phyloP scores from a whole-genome alignment of 1,140 invertebrate genomes.

The Planococcus citri region DNA sequence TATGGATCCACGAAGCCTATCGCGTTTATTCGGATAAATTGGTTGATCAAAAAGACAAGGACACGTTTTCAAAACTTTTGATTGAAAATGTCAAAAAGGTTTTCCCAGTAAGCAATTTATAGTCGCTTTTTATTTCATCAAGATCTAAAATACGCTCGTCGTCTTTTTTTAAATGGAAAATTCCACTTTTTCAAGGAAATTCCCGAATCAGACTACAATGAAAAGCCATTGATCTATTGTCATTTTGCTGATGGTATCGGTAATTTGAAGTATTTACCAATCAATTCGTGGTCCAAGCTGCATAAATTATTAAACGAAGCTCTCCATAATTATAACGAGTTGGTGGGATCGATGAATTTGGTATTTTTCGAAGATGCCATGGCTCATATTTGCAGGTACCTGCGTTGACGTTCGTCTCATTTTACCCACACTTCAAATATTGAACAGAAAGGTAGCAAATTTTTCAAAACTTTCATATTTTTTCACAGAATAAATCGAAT shows the following conservation, averaged over 20 bases:
- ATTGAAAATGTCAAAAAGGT: slow-evolving; percentile 69
- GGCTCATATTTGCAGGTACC: slow-evolving; percentile 64
- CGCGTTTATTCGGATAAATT: slow-evolving; percentile 86
- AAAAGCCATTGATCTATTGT: slow-evolving; percentile 67
- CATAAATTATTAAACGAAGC: slow-evolving; percentile 67
- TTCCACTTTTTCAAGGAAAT: slow-evolving; percentile 39
- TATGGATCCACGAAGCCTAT: slow-evolving; percentile 81
- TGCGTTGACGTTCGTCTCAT: too few species aligned
- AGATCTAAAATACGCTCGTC: too few species aligned
- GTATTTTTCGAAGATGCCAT: slow-evolving; percentile 94
- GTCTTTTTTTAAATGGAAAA: neutral
- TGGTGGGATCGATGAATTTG: slow-evolving; percentile 81
- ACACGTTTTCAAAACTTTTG: slow-evolving; percentile 60
- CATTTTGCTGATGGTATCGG: slow-evolving; percentile 85
- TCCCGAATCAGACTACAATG: slow-evolving; percentile 48
- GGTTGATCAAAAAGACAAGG: slow-evolving; percentile 50
- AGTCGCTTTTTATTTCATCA: too few species aligned
- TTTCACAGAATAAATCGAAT: slow-evolving; percentile 74
- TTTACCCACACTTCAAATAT: neutral
- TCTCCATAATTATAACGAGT: slow-evolving; percentile 54
- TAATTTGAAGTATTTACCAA: slow-evolving; percentile 79
- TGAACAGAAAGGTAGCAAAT: neutral
- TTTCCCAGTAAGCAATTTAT: slow-evolving; percentile 48
- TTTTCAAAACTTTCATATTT: neutral
- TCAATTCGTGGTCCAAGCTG: slow-evolving; percentile 57